A percentile compares a stretch with the other conserved stretches of the same genome.
These are phyloP conservation scores for Choristoneura rosaceana DNA, from an alignment of 2,888 invertebrate species.

Conservation along the genomic window DNA sequence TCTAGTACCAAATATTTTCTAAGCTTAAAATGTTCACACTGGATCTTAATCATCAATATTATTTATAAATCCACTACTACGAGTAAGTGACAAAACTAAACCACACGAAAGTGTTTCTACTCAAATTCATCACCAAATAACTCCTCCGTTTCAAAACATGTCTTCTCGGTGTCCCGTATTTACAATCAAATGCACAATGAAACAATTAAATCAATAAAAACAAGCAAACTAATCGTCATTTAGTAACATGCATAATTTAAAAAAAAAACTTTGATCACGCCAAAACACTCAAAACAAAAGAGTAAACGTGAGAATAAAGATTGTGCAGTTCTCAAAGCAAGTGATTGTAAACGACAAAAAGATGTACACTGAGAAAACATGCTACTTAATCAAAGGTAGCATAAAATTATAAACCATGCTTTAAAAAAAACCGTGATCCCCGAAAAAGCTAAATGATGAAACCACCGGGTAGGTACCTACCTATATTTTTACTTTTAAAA, in stretches of 20 bases:
- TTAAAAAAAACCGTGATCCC: slow-evolving; percentile 41
- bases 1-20: too few relatives aligned
- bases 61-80: neutral
- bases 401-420: slow-evolving; percentile 59
- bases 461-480: neutral
- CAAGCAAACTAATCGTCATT: slow-evolving; percentile 27
- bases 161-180: slow-evolving; percentile 59
- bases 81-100: neutral
- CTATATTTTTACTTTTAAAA: neutral
- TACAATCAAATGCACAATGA: slow-evolving; percentile 58
- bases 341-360: slow-evolving; percentile 64
- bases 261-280: slow-evolving; percentile 53
- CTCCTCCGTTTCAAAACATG: slow-evolving; percentile 55
- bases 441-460: neutral
- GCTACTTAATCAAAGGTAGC: slow-evolving; percentile 51
- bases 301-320: slow-evolving; percentile 40
- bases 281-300: slow-evolving; percentile 57
- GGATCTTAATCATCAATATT: neutral
- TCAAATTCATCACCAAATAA: neutral
- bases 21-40: neutral
- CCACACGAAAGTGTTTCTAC: neutral
- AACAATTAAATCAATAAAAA: slow-evolving; percentile 17
- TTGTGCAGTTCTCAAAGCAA: slow-evolving; percentile 60
- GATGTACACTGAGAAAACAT: slow-evolving; percentile 72
- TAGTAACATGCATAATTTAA: slow-evolving; percentile 57